Percentiles rank a stretch among this genome's conserved stretches.
Conservation (phyloP, 2,797 vertebrate genomes). For the Podarcis siculus region DNA sequence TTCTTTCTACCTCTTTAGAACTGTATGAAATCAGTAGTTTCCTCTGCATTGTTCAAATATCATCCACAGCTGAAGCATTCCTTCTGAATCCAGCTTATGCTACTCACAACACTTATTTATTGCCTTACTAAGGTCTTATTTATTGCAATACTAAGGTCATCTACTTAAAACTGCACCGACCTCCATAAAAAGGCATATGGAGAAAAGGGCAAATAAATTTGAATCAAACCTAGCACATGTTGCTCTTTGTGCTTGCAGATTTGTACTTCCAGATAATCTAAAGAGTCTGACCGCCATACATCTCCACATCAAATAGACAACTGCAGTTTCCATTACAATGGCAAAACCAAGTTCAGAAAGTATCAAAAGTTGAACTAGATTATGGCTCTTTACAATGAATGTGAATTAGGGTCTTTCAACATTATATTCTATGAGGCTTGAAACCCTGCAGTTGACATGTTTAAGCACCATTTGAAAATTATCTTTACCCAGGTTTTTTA, state of each 20-base stretch:
- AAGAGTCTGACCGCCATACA: neutral
- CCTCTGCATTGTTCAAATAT: too few species aligned
- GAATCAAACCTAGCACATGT: too few species aligned
- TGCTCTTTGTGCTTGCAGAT: neutral
- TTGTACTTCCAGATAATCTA: neutral
- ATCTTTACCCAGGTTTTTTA: too few species aligned
- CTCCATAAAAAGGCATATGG: too few species aligned
- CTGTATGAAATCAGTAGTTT: neutral
- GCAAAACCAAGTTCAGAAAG: neutral
- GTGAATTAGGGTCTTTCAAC: neutral
- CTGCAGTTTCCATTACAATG: neutral
- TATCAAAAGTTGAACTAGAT: neutral
- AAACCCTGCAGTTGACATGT: neutral
- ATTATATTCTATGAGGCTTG: neutral
- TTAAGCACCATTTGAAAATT: too few species aligned
- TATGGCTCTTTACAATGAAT: neutral
- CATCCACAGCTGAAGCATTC: too few species aligned
- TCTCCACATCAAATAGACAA: neutral
- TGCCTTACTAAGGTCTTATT: too few species aligned
- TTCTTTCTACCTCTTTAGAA: neutral
- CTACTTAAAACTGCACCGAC: too few species aligned
- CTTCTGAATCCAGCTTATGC: too few species aligned
- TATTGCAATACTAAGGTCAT: too few species aligned
- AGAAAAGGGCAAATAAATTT: too few species aligned
- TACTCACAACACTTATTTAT: too few species aligned